Evolutionary conservation across 2,797 vertebrate genomes (phyloP).

Genomic region (Tenualosa thibaudeaui): DNA sequence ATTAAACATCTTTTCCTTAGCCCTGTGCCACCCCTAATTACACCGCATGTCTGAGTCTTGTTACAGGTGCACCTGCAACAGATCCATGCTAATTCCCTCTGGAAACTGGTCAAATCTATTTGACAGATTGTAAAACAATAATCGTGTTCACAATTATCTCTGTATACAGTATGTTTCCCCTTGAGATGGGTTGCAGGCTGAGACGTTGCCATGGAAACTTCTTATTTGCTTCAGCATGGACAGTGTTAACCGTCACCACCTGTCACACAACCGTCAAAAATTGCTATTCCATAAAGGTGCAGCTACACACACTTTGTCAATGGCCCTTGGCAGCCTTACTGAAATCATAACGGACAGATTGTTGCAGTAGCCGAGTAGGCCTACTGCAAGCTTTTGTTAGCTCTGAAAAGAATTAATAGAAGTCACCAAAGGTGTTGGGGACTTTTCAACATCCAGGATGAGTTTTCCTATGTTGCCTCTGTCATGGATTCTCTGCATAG

Average conservation of each 20-base stretch:
- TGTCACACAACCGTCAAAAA: neutral
- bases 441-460: constrained; percentile 95
- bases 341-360: too few relatives aligned
- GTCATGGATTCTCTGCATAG: constrained; percentile 99
- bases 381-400: too few relatives aligned
- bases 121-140: constrained; percentile 23
- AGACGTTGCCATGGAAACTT: constrained; percentile 59
- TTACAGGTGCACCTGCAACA: neutral
- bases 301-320: neutral
- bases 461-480: constrained; percentile 97
- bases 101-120: neutral
- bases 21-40: neutral
- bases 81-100: neutral
- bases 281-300: neutral
- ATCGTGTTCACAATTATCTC: constrained; percentile 29
- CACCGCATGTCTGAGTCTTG: neutral
- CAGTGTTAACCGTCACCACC: constrained; percentile 40
- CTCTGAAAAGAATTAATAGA: neutral
- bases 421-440: constrained; percentile 92
- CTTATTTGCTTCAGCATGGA: constrained; percentile 42
- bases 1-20: neutral
- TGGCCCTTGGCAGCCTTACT: neutral
- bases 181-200: constrained; percentile 35
- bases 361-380: too few relatives aligned
- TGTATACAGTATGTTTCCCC: constrained; percentile 22